A percentile compares a stretch with the other conserved stretches of the same genome.
phyloP scores from a whole-genome alignment of 2,888 invertebrate species.

The Aplocera efformata region DNA sequence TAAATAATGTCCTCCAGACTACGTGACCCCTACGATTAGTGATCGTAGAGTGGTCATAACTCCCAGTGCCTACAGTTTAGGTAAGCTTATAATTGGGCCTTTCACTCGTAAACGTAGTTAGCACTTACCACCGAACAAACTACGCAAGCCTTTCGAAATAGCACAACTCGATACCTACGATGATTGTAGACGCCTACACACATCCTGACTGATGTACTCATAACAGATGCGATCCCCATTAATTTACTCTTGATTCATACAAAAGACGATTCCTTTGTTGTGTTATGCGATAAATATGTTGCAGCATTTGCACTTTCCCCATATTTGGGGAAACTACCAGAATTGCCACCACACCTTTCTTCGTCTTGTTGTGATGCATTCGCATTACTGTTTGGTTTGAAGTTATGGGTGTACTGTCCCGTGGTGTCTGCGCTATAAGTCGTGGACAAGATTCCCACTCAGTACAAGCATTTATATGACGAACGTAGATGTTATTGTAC shows the following conservation, averaged over 20 bases:
- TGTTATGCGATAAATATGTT: no score
- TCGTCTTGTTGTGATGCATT: no score
- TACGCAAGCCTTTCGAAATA: conserved; percentile 45
- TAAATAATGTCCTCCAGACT: no score
- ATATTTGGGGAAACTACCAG: no score
- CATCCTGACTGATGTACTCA: conserved; percentile 38
- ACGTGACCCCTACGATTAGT: no score
- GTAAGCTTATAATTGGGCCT: conserved; percentile 8
- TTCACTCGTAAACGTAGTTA: conserved; percentile 19
- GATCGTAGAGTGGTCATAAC: neutral
- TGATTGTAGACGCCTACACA: conserved; percentile 48
- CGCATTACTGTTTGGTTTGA: no score
- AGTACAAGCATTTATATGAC: no score
- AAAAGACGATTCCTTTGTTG: neutral
- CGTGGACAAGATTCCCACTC: no score
- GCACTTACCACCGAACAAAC: conserved; percentile 22
- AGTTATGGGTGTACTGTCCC: no score
- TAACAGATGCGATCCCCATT: conserved; percentile 33
- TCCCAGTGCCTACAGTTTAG: neutral
- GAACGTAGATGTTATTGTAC: no score
- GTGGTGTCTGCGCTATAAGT: no score
- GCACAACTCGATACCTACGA: conserved; percentile 19
- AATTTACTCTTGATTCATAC: conserved; percentile 40
- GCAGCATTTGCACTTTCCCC: neutral
- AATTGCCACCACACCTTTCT: no score